Conservation (phyloP, 2,113 vertebrate species). For the Prochilodus magdalenae region DNA sequence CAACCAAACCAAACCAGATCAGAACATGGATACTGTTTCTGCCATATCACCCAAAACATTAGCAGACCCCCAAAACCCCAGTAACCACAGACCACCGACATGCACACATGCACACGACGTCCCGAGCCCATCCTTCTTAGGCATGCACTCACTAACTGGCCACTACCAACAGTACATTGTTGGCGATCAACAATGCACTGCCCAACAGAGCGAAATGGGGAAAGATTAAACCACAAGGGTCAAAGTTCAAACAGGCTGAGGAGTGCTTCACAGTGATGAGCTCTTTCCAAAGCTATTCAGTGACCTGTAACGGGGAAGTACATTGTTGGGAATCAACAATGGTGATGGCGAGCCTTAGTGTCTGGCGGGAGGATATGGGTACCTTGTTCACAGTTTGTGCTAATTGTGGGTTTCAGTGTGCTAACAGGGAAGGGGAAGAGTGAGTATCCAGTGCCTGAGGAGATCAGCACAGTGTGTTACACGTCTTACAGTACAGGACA, state of each 20-base stretch:
- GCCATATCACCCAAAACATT: conserved; percentile 61
- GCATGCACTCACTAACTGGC: conserved; percentile 72
- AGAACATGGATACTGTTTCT: conserved; percentile 9
- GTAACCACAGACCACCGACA: conserved; percentile 47
- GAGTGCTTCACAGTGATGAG: conserved; percentile 25
- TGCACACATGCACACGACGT: conserved; percentile 25
- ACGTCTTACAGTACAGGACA: conserved; percentile 73
- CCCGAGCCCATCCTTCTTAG: conserved; percentile 7
- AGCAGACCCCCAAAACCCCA: conserved; percentile 48
- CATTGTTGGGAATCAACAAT: conserved; percentile 90
- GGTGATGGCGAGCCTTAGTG: conserved; percentile 78
- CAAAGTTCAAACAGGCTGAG: conserved; percentile 20
- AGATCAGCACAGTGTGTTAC: conserved; percentile 81
- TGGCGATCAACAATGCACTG: conserved; percentile 93
- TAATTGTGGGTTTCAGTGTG: conserved; percentile 86
- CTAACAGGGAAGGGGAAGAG: conserved; percentile 89
- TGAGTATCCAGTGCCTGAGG: conserved; percentile 86
- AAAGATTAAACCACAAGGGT: conserved; percentile 61
- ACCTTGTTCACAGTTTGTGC: conserved; percentile 91
- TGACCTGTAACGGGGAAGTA: conserved; percentile 75
- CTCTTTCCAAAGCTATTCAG: conserved; percentile 54
- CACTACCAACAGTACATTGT: conserved; percentile 93
- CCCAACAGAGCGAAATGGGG: conserved; percentile 84
- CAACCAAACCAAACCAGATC: neutral
- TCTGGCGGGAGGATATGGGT: conserved; percentile 76